Conservation (phyloP, 1,140 invertebrate genomes). For the Aradophagus sp. region DNA sequence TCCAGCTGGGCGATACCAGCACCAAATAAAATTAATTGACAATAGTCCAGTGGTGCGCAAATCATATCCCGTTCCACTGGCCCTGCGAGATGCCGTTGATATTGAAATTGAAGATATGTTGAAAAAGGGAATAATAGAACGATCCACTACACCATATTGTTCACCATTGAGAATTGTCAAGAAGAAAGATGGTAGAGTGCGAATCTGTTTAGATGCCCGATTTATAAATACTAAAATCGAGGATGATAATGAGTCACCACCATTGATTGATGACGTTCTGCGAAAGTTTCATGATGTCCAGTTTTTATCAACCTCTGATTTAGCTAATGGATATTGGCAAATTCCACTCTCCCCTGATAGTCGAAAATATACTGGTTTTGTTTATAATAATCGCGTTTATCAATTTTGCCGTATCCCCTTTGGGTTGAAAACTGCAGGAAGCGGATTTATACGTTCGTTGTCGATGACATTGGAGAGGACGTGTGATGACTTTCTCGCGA, state of each 20-base stretch:
- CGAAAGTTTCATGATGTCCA: constrained; percentile 6
- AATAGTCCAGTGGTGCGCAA: not conserved
- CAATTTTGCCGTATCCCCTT: constrained; percentile 62
- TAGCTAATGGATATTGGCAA: constrained; percentile 63
- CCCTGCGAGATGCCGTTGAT: not conserved
- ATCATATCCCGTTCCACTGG: too few relatives aligned
- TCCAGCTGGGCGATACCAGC: too few relatives aligned
- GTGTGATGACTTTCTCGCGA: too few relatives aligned
- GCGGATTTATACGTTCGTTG: constrained; percentile 55
- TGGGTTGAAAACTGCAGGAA: constrained; percentile 63
- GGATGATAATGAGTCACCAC: constrained; percentile 8
- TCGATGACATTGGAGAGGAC: constrained; percentile 8
- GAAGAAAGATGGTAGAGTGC: constrained; percentile 7
- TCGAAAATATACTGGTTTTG: constrained; percentile 62
- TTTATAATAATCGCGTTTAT: constrained; percentile 58
- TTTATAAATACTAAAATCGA: constrained; percentile 10
- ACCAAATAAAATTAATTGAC: too few relatives aligned
- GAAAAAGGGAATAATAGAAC: not conserved
- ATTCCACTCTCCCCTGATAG: constrained; percentile 55
- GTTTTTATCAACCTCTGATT: constrained; percentile 25
- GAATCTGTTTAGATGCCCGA: constrained; percentile 11
- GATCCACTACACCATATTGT: not conserved
- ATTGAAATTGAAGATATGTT: not conserved
- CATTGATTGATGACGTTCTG: constrained; percentile 11
- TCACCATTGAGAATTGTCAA: constrained; percentile 1